A percentile compares a stretch with the other conserved stretches of the same genome.
Conservation (phyloP, 2,797 vertebrate species). For the Kryptopterus vitreolus region DNA sequence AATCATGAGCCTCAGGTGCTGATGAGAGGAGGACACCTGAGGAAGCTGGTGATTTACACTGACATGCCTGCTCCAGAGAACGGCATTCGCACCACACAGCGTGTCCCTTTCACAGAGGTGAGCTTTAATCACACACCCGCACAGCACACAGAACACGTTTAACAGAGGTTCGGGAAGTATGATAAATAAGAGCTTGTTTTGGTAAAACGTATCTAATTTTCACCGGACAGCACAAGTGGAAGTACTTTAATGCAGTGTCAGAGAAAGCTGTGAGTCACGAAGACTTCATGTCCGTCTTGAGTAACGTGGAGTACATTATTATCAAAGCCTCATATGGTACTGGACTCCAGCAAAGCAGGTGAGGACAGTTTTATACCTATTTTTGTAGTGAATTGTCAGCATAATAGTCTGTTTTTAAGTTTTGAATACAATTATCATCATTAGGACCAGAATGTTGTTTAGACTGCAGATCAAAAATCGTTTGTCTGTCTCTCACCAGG, state of each 20-base stretch:
- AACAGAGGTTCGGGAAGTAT: too few relatives aligned
- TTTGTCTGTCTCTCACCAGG: constrained; percentile 61
- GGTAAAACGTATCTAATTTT: background rate
- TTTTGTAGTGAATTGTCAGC: background rate
- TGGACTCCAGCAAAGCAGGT: constrained; percentile 91
- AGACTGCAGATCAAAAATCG: background rate
- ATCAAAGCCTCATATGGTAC: constrained; percentile 89
- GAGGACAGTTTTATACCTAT: background rate
- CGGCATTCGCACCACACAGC: constrained; percentile 69
- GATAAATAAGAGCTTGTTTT: too few relatives aligned
- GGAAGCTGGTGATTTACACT: constrained; percentile 82
- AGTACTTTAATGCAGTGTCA: constrained; percentile 90
- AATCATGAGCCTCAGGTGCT: constrained; percentile 91
- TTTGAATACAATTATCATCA: too few relatives aligned
- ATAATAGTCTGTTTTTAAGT: too few relatives aligned
- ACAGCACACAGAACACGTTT: background rate
- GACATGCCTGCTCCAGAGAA: constrained; percentile 79
- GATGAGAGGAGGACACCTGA: constrained; percentile 82
- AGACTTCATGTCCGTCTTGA: constrained; percentile 90
- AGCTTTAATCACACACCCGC: background rate
- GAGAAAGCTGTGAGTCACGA: constrained; percentile 78
- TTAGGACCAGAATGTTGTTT: background rate
- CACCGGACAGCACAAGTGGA: constrained; percentile 82
- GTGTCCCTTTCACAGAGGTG: constrained; percentile 87
- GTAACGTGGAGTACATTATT: constrained; percentile 84